These are phyloP conservation scores for Ophiodon elongatus DNA, from an alignment of 2,113 vertebrate species.

Conservation along the genomic window DNA sequence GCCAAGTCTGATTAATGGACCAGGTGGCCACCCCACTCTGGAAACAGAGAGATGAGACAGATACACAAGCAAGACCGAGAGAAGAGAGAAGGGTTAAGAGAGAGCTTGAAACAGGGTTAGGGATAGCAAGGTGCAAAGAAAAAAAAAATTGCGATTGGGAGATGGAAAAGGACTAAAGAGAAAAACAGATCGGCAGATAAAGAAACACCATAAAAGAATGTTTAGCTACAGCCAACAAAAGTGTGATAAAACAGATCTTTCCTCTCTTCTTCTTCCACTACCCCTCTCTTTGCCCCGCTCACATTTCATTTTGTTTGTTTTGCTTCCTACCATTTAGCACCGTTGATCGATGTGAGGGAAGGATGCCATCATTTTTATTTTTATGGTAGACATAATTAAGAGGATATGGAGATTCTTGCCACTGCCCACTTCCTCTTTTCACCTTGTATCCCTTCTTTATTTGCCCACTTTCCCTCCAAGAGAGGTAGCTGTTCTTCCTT, in stretches of 20 bases:
- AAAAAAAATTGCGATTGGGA: neutral
- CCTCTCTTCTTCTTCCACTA: neutral
- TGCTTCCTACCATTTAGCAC: conserved; percentile 37
- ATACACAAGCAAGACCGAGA: conserved; percentile 53
- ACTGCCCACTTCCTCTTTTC: conserved; percentile 19
- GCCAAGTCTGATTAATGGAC: conserved; percentile 79
- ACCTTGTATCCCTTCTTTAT: conserved; percentile 30
- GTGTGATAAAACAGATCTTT: conserved; percentile 19
- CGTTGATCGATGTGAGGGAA: conserved; percentile 61
- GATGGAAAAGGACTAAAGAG: conserved; percentile 1
- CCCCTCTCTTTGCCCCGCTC: neutral
- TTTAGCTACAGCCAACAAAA: conserved; percentile 5
- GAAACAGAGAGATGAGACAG: conserved; percentile 63
- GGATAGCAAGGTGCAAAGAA: neutral
- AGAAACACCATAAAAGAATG: conserved; percentile 1
- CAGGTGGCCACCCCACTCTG: conserved; percentile 78
- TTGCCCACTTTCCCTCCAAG: conserved; percentile 35
- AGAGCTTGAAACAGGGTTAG: conserved; percentile 25
- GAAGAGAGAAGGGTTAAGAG: conserved; percentile 30
- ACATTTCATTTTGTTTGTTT: conserved; percentile 32
- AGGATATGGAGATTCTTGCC: conserved; percentile 40
- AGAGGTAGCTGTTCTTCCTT: conserved; percentile 73
- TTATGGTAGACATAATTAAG: conserved; percentile 64
- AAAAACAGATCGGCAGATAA: neutral
- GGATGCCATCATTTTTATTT: conserved; percentile 66